phyloP scores from a whole-genome alignment of 2,113 vertebrate genomes.

The Taxidea taxus region DNA sequence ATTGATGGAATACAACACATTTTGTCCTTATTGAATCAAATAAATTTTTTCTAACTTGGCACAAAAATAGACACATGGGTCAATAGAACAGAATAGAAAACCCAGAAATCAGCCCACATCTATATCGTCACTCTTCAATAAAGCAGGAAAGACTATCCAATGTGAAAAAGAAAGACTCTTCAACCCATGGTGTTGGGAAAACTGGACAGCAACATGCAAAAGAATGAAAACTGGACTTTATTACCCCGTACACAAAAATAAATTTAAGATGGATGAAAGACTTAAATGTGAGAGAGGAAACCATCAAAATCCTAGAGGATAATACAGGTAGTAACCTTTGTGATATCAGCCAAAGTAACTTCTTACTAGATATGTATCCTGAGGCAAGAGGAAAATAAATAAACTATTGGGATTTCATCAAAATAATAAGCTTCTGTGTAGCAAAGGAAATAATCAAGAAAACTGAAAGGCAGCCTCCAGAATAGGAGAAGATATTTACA shows the following conservation, averaged over 20 bases:
- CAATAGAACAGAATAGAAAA: neutral
- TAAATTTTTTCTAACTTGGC: neutral
- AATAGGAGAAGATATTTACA: neutral
- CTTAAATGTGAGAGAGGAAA: neutral
- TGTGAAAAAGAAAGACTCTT: neutral
- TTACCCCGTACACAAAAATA: neutral
- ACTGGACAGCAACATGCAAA: neutral
- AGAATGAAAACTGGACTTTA: neutral
- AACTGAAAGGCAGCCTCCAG: neutral
- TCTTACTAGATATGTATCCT: neutral
- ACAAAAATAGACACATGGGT: neutral
- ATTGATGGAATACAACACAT: neutral
- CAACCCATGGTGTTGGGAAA: neutral
- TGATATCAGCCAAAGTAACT: neutral
- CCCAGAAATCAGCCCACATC: neutral
- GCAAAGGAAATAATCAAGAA: neutral
- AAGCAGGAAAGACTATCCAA: neutral
- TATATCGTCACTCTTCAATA: neutral
- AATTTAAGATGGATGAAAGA: neutral
- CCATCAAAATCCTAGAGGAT: neutral
- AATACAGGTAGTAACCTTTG: neutral
- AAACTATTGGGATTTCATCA: neutral
- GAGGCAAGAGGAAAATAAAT: neutral
- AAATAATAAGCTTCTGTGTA: neutral
- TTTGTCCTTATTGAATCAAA: neutral